Percentiles rank a stretch among this genome's conserved stretches.
phyloP scores from a whole-genome alignment of 2,113 vertebrate species.

The Microcebus murinus region DNA sequence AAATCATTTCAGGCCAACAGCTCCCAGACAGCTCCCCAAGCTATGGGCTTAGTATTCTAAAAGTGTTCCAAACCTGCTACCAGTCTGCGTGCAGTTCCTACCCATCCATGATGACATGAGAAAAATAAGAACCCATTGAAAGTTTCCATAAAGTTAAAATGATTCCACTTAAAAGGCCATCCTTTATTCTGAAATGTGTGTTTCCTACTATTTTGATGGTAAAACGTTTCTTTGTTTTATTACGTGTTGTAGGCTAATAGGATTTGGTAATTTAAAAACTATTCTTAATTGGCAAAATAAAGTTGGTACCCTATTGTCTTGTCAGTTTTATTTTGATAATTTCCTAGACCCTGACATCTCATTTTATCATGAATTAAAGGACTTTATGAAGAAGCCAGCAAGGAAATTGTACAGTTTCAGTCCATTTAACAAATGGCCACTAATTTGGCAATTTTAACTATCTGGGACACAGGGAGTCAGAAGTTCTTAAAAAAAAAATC shows the following conservation, averaged over 20 bases:
- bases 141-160: neutral
- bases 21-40: neutral
- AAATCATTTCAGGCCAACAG: constrained; percentile 4
- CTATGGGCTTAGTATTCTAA: neutral
- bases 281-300: constrained; percentile 40
- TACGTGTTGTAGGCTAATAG: neutral
- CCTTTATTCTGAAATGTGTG: constrained; percentile 34
- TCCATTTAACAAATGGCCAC: constrained; percentile 42
- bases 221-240: neutral
- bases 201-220: neutral
- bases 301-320: neutral
- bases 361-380: constrained; percentile 3
- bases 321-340: neutral
- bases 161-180: neutral
- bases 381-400: constrained; percentile 4
- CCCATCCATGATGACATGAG: neutral
- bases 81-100: rapidly evolving
- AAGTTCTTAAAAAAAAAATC: constrained; percentile 32
- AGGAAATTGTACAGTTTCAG: constrained; percentile 8
- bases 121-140: neutral
- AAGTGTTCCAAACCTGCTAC: neutral
- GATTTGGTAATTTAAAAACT: constrained; percentile 16
- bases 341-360: neutral
- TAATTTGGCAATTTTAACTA: constrained; percentile 21
- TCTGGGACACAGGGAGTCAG: constrained; percentile 26